Percentiles rank a stretch among this genome's conserved stretches.
phyloP scores from a whole-genome alignment of 2,797 vertebrate genomes.

The Nannoperca obscura region DNA sequence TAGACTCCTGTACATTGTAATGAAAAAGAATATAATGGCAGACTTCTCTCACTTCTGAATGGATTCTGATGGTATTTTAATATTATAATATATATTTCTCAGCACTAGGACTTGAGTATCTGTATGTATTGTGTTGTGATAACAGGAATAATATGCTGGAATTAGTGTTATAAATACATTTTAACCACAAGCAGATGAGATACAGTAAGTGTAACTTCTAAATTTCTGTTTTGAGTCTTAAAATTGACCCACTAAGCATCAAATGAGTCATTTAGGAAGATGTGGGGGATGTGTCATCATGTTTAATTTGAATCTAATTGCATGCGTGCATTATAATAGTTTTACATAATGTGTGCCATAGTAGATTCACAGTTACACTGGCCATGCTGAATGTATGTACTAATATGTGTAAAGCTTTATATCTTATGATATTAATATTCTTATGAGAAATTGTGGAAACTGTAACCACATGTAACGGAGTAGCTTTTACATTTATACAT shows the following conservation, averaged over 20 bases:
- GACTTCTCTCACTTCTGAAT: not conserved
- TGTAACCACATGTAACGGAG: not conserved
- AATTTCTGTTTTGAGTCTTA: slow-evolving; percentile 28
- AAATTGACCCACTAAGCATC: slow-evolving; percentile 16
- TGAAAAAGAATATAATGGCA: not conserved
- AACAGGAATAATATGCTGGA: not conserved
- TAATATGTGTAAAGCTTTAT: not conserved
- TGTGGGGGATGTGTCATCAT: slow-evolving; percentile 21
- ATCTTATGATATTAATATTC: not conserved
- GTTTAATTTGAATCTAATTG: slow-evolving; percentile 28
- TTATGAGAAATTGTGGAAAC: not conserved
- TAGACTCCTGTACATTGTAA: not conserved
- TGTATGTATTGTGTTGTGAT: not conserved
- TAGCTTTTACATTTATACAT: not conserved
- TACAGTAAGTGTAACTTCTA: not conserved
- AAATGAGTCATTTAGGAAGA: slow-evolving; percentile 44
- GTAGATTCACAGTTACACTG: not conserved
- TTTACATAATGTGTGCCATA: not conserved
- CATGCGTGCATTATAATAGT: slow-evolving; percentile 5
- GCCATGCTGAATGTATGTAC: not conserved
- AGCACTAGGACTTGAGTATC: not conserved
- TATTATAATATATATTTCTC: not conserved
- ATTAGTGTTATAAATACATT: not conserved
- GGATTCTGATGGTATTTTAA: not conserved
- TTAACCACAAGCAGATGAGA: not conserved